Evolutionary conservation across 2,797 vertebrate species (phyloP), one percentile per base, ranked within the genome.

Genomic region (Vespertilio murinus): DNA sequence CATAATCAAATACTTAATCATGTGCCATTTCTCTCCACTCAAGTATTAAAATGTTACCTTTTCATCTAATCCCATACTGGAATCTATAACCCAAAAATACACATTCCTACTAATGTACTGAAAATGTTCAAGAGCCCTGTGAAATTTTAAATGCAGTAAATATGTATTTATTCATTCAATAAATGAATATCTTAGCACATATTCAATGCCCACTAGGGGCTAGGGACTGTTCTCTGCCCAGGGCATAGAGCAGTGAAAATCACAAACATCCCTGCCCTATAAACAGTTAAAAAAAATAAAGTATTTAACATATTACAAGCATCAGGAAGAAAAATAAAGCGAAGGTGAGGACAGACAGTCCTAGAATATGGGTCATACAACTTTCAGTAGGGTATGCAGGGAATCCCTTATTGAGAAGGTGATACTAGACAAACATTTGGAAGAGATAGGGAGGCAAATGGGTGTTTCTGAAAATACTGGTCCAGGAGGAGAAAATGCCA

Each of bases 1-100:
- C 3, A 71, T 59, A 92, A 70, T 59, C 42, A 65, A 3, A 25
- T 30, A 67, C 78, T 92, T 93, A 74, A 38, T 94, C 86, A 35
- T 67, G 33, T 42, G 9, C 20, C 38, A 64, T 54, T 78, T 45
- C 9, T 59, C 20, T 79, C 14, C 12, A 85, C 45, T 92, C 38
- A 65, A 47, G 40, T 30, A 75, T 78, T 64, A 75, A n/a, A 1
- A 11, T 47, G 18, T 45, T 65, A 35, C 23, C 25, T n/a, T 83
- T 86, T 54, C 22, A 45, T 86, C 38, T 75, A 45, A 8, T 6
- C 10, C 23, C 23, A 54, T 59, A 2, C 40, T 67, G 35, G 22
- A 40, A 30, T 83, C n/a, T 90, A 5, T 14, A 94, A 80, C 16
- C 28, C n/a, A 17, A 30, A 90, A 93, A 49, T 22, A 40, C 6